phyloP scores from a whole-genome alignment of 1,140 invertebrate species.

The Pseudobourletiella spinata region DNA sequence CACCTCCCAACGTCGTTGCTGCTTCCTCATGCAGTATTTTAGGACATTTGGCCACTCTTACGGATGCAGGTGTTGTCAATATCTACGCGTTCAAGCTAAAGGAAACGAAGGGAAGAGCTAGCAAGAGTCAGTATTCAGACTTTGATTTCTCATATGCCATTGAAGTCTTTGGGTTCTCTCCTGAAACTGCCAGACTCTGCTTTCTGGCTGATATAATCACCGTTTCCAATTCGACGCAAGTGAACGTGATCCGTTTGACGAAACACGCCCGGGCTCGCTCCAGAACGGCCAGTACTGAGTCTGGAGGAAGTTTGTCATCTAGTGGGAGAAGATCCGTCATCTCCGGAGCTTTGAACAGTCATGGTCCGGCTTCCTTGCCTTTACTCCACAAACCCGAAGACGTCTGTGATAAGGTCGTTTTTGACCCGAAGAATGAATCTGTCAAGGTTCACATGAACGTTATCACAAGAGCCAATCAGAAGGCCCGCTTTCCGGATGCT shows the following conservation, averaged over 20 bases:
- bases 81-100: constrained; percentile 30
- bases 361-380: too few species aligned
- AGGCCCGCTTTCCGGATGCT: constrained; percentile 1
- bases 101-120: constrained; percentile 25
- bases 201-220: constrained; percentile 22
- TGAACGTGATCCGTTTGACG: constrained; percentile 18
- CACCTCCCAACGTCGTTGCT: not conserved
- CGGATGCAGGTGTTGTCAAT: constrained; percentile 21
- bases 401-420: constrained; percentile 23
- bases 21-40: constrained; percentile 25
- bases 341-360: not conserved
- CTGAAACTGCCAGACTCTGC: constrained; percentile 6
- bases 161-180: constrained; percentile 13
- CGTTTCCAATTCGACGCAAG: not conserved
- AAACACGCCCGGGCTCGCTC: constrained; percentile 15
- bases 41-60: constrained; percentile 29
- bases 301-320: not conserved
- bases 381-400: not conserved
- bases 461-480: constrained; percentile 26
- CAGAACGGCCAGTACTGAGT: not conserved
- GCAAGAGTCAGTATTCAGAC: constrained; percentile 29
- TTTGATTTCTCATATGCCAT: constrained; percentile 30
- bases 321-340: not conserved
- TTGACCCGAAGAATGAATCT: constrained; percentile 27
- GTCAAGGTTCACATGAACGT: constrained; percentile 25